Base-by-base conservation (phyloP, 2,113 vertebrate species). In the Pteruthius melanotis region DNA sequence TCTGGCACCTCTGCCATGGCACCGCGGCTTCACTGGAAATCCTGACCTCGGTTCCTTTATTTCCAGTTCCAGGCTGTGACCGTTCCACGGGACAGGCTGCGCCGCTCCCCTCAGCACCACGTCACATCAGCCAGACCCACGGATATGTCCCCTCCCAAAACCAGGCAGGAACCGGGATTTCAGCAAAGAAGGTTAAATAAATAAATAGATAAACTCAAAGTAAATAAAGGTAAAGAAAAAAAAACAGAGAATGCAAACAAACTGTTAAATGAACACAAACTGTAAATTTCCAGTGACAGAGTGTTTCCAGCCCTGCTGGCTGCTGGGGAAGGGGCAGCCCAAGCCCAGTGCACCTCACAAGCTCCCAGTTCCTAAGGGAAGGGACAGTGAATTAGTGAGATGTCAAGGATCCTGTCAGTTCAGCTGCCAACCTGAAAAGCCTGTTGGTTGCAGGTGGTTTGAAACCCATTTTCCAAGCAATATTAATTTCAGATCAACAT, bases 241-340 rank as follows among this genome's bases (percentile, higher is more conserved):
- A 30, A 22, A 28, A 37, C 9, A 20, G 23, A 31, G 10, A 44
- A 24, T 5, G 11, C 8, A 57, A 68, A 24, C 49, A 37, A 77
- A 17, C 4, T 0, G 3, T 17, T 28, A 4, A 10, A 35, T 7
- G 7, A 59, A 20, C 1, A 4, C 3, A 7, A 37, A 23, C 11
- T 7, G 23, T 9, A 7, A 22, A 54, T 63, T 47, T 44, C 49
- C 10, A 14, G 7, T n/a, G 26, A 11, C 14, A 53, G n/a, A 15
- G 37, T 0, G 11, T 63, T 84, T 30, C 63, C 22, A 8, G 57
- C n/a, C 31, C 63, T 4, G 6, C 42, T 56, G 76, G 30, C 47
- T 52, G 57, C 52, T 26, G 21, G 42, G 27, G 49, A 63, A 39
- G 26, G 35, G 40, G 44, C 59, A 68, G 18, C 74, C 21, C 31